These are phyloP conservation scores for Piezodorus guildinii DNA, from an alignment of 1,140 invertebrate species.

Conservation along the genomic window DNA sequence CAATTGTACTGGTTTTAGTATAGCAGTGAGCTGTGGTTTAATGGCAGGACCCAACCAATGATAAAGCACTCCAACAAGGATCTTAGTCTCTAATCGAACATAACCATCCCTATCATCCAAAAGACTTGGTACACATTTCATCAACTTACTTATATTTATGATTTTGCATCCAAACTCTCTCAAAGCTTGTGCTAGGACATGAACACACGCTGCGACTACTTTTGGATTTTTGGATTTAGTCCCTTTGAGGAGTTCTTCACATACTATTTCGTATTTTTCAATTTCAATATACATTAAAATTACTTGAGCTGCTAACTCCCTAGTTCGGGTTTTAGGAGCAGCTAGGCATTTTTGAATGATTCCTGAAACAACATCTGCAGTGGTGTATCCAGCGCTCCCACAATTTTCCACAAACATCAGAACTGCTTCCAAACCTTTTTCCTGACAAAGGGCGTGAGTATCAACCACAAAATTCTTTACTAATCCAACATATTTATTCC, in stretches of 20 bases:
- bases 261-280: constrained; percentile 82
- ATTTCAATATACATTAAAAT: constrained; percentile 90
- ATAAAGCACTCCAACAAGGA: constrained; percentile 80
- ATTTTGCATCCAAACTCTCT: constrained; percentile 66
- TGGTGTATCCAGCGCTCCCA: constrained; percentile 54
- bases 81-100: constrained; percentile 84
- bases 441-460: constrained; percentile 88
- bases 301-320: constrained; percentile 79
- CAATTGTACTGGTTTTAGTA: constrained; percentile 72
- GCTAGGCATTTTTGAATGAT: constrained; percentile 87
- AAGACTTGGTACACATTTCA: constrained; percentile 74
- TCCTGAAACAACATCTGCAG: constrained; percentile 73
- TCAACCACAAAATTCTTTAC: constrained; percentile 93
- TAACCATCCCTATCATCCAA: constrained; percentile 85
- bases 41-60: constrained; percentile 80
- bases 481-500: constrained; percentile 77
- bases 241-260: constrained; percentile 86
- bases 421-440: constrained; percentile 88
- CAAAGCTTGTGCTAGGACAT: constrained; percentile 58
- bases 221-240: constrained; percentile 94
- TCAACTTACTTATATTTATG: constrained; percentile 73
- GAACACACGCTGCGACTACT: constrained; percentile 73
- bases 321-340: constrained; percentile 80
- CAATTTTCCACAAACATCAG: constrained; percentile 28
- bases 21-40: constrained; percentile 64